phyloP scores from a whole-genome alignment of 2,113 vertebrate genomes.

The Typhlomys cinereus region DNA sequence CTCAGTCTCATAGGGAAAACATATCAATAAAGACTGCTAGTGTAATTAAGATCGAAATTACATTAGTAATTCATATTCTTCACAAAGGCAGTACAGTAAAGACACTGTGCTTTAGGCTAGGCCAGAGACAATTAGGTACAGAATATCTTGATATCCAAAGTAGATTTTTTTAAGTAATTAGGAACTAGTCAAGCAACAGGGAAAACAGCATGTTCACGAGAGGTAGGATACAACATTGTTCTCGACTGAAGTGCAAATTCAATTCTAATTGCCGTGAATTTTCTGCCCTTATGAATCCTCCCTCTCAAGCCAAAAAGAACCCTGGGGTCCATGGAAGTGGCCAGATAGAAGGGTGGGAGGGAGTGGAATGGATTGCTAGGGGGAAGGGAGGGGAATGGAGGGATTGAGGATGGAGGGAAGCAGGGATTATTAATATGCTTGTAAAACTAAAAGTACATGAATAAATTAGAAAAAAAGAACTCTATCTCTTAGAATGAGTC shows the following conservation, averaged over 20 bases:
- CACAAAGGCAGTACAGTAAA: neutral
- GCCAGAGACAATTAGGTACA: conserved; percentile 18
- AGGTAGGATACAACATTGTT: neutral
- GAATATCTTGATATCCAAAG: conserved; percentile 39
- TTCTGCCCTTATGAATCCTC: neutral
- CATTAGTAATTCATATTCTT: conserved; percentile 19
- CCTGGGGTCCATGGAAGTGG: too few species aligned
- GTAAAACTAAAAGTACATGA: too few species aligned
- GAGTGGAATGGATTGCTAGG: too few species aligned
- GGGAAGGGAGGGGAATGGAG: too few species aligned
- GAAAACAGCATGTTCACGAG: neutral
- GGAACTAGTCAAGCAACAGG: neutral
- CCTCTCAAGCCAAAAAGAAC: too few species aligned
- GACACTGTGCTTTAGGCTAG: neutral
- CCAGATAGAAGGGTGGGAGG: too few species aligned
- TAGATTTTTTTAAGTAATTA: neutral
- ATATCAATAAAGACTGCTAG: conserved; percentile 19
- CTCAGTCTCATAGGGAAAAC: neutral
- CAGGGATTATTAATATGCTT: too few species aligned
- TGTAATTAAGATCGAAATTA: conserved; percentile 17
- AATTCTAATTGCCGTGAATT: neutral
- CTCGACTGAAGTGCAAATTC: neutral
- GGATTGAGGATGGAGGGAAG: too few species aligned
- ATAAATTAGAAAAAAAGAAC: too few species aligned
- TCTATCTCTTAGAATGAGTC: neutral